These are phyloP conservation scores for Azorinus chamasolen DNA, from an alignment of 2,888 invertebrate species.

Conservation along the genomic window DNA sequence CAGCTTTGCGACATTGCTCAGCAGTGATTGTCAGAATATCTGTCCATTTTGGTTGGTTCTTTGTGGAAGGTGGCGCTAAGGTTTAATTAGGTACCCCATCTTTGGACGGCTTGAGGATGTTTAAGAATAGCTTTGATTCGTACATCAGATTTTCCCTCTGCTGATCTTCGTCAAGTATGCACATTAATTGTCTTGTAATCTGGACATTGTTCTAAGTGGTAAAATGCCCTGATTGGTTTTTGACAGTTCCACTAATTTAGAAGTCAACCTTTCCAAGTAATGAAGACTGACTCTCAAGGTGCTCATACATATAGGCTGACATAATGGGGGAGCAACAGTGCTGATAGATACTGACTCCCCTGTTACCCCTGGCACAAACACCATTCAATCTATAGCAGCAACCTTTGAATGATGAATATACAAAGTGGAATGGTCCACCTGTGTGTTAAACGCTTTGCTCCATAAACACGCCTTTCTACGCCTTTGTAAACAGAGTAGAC, in stretches of 20 bases:
- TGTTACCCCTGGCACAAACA: no score
- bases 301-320: no score
- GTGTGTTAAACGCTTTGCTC: no score
- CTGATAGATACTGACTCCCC: no score
- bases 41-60: slow-evolving; percentile 24
- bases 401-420: no score
- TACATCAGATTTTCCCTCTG: slow-evolving; percentile 22
- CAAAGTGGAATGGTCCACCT: no score
- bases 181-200: slow-evolving; percentile 29
- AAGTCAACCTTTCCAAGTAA: no score
- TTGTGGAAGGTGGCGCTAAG: slow-evolving; percentile 34
- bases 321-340: no score
- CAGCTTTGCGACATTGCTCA: slow-evolving; percentile 44
- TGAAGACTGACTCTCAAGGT: no score
- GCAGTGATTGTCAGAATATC: slow-evolving; percentile 51
- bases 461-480: no score
- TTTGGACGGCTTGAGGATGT: slow-evolving; percentile 21
- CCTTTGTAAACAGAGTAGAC: no score
- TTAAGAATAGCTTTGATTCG: slow-evolving; percentile 21
- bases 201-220: slow-evolving; percentile 9
- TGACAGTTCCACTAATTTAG: slow-evolving; percentile 6
- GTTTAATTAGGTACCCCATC: slow-evolving; percentile 49
- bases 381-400: no score
- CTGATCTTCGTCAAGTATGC: slow-evolving; percentile 2
- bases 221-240: slow-evolving; percentile 14